Base-by-base conservation (phyloP, 2,797 vertebrate species). In the Philypnodon macrostomus region DNA sequence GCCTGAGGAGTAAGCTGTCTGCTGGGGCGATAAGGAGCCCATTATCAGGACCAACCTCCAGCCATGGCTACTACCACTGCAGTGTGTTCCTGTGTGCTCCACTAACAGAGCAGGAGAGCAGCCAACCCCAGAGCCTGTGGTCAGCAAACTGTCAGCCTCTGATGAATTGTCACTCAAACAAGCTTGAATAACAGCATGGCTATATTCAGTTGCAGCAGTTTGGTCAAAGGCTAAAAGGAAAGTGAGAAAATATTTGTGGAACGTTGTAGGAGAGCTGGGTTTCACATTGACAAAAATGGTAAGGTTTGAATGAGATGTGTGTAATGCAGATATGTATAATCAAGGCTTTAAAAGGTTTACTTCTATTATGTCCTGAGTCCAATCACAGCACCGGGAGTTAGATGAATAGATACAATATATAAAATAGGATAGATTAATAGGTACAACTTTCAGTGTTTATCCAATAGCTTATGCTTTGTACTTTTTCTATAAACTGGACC, bases 131-230 rank as follows among this genome's bases (percentile, higher is more conserved):
- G 56, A 65, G 61, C 39, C 47, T 63, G 36, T 24, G 46, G 63
- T 79, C 67, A 66, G 52, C 57, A 63, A 45, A 59, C 59, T 75
- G 73, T 63, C 42, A 11, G 41, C 31, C 40, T 48, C 39, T 79
- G 70, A 83, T 79, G 63, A 81, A 77, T 70, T 51, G 63, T 67
- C 63, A 19, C 58, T 73, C 47, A 84, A 73, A 77, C 72, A 79
- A 67, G 51, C 53, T 79, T 61, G 54, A 75, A 62, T 64, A 75
- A 70, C 70, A 73, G 13, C 55, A 52, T 9, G 39, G 57, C 58
- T 78, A 53, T 83, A 80, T 82, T 81, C 27, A 42, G 17, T 60
- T 47, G 34, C 32, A 40, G 26, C 58, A 21, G 8, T 63, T 67
- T 60, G 47, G 45, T 48, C 34, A 23, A 13, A 31, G 54, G 27